These are phyloP conservation scores for Dendrolimus pini DNA, from an alignment of 2,888 invertebrate species.

Conservation along the genomic window DNA sequence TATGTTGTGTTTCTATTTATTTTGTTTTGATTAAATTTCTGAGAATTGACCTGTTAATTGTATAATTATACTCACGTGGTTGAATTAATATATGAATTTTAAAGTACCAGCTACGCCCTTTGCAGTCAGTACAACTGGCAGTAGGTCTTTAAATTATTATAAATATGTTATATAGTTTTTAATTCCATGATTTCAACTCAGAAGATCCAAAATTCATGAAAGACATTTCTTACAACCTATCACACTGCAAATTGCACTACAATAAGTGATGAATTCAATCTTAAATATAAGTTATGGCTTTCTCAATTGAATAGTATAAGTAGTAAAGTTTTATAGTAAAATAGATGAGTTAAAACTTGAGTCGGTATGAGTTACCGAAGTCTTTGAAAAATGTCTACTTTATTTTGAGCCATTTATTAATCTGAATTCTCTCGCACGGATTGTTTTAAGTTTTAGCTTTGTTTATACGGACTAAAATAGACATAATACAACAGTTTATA, in stretches of 20 bases:
- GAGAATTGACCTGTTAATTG: no score
- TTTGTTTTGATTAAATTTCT: no score
- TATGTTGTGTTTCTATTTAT: no score
- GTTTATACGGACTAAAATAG: neutral
- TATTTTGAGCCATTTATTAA: neutral
- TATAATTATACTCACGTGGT: no score
- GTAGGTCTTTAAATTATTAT: no score
- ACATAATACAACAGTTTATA: neutral
- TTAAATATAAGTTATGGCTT: neutral
- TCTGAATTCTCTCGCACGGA: slow-evolving; percentile 8
- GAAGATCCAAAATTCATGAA: no score
- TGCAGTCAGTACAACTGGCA: no score
- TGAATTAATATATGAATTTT: no score
- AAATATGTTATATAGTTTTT: no score
- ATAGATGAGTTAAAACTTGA: neutral
- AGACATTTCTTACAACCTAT: neutral
- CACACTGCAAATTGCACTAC: neutral
- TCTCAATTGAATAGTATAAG: neutral
- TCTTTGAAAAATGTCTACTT: neutral
- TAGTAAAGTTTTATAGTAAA: slow-evolving; percentile 2
- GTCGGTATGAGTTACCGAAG: neutral
- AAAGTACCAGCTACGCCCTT: no score
- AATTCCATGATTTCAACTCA: no score
- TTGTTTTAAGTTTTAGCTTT: neutral
- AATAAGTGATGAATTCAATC: neutral